Evolutionary conservation across 2,113 vertebrate species (phyloP), one percentile per base, ranked within the genome.

Genomic region (Oenanthe oenanthe): DNA sequence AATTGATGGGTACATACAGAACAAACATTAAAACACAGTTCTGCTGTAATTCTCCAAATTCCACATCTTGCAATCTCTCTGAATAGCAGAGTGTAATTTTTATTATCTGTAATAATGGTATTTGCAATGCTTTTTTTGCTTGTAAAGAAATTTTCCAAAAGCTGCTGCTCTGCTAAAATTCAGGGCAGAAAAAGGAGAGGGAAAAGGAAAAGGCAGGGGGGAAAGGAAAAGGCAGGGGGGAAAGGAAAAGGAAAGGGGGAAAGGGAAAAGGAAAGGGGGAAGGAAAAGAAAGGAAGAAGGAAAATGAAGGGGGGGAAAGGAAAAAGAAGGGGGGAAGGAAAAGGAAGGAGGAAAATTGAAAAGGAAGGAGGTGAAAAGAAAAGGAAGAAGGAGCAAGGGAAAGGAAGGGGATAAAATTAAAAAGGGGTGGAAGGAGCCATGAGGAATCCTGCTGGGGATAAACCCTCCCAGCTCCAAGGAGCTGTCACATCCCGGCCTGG

Each of bases 221-320:
- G 18, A 65, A 21, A 48, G 12, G 47, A 8, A 48, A 22, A 48
- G 47, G 47, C 21, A 20, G 5, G 3, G 15, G 50, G 15, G 19
- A 32, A 4, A 14, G 48, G 8, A 50, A 48, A 48, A 12, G 47
- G 7, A 20, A 15, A 9, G 14, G 14, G 15, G 19, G 22, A 9
- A 32, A 11, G 31, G 24, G 24, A 22, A 45, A 15, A 65, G 5
- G 32, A n/a, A 31, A 1, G 20, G 28, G 12, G 4, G 10, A 19
- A 32, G 21, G 43, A 57, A 56, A 12, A 12, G 22, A 13, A 26
- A 29, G 10, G 5, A 17, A 20, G 21, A 40, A 40, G 4, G 12
- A 5, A 48, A 28, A 19, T 4, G 11, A 17, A 12, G 2, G 3
- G 1, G 26, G 7, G 1, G 34, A 29, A 40, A 40, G 4, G 12